Percentiles rank a stretch among this genome's conserved stretches.
These are phyloP conservation scores for Indicator maculatus DNA, from an alignment of 2,113 vertebrate genomes.

Conservation along the genomic window DNA sequence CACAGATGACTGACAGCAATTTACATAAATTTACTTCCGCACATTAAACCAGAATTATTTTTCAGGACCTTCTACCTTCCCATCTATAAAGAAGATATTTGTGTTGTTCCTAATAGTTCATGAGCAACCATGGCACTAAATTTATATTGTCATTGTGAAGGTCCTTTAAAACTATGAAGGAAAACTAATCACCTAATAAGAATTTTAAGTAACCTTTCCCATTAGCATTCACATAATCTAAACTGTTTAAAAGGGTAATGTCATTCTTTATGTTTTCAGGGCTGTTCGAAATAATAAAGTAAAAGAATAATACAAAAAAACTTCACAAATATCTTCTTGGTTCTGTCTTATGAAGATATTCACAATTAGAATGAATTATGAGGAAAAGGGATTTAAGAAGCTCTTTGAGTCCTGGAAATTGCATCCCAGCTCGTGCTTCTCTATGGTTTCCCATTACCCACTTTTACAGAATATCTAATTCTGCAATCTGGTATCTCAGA, in stretches of 20 bases:
- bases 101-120: constrained; percentile 44
- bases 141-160: constrained; percentile 34
- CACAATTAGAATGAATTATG: neutral
- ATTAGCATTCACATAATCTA: neutral
- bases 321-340: neutral
- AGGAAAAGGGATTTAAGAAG: neutral
- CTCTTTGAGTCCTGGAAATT: neutral
- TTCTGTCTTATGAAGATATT: neutral
- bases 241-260: neutral
- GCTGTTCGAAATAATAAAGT: neutral
- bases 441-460: neutral
- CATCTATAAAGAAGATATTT: constrained; percentile 40
- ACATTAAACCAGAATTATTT: constrained; percentile 50
- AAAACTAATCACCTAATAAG: constrained; percentile 18
- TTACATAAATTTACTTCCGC: constrained; percentile 56
- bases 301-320: neutral
- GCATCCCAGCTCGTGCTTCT: neutral
- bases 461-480: neutral
- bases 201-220: constrained; percentile 11
- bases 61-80: constrained; percentile 43
- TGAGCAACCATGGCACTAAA: constrained; percentile 39
- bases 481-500: neutral
- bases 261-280: neutral
- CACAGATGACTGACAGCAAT: constrained; percentile 50
- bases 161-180: constrained; percentile 29